phyloP scores from a whole-genome alignment of 2,797 vertebrate species.

The Anguilla anguilla region DNA sequence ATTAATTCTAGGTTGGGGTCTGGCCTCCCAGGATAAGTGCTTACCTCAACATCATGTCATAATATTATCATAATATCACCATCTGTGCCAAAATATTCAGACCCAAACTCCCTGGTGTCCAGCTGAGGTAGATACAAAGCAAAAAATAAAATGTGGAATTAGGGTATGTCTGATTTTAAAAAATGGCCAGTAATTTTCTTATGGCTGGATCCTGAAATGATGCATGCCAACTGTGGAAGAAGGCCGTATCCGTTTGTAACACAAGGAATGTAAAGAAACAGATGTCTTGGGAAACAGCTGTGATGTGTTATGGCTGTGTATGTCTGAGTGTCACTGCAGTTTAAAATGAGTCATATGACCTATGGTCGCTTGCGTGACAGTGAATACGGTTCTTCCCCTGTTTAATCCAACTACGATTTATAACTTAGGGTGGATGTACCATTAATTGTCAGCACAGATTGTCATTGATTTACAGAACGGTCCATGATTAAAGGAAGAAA shows the following conservation, averaged over 20 bases:
- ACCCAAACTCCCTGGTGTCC: constrained; percentile 24
- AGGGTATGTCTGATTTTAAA: background rate
- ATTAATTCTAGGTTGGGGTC: background rate
- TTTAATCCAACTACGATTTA: background rate
- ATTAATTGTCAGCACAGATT: background rate
- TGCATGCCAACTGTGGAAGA: background rate
- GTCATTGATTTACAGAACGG: constrained; percentile 24
- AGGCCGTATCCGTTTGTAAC: background rate
- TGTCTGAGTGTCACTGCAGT: constrained; percentile 2
- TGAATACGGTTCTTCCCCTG: background rate
- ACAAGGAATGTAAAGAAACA: constrained; percentile 18
- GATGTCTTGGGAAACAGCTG: constrained; percentile 8
- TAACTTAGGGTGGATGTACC: constrained; percentile 9
- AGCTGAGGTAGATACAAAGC: constrained; percentile 26
- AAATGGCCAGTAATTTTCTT: background rate
- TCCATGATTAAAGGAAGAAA: constrained; percentile 5
- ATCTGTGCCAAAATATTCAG: background rate
- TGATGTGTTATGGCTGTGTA: background rate
- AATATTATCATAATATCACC: constrained; percentile 1
- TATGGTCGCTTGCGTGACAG: constrained; percentile 12
- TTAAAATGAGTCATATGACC: constrained; percentile 21
- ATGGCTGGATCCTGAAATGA: background rate
- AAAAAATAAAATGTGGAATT: constrained; percentile 35
- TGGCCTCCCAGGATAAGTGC: background rate
- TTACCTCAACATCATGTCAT: background rate